Base-by-base conservation (phyloP, 1,140 invertebrate species). In the Hylaeus anthracinus region DNA sequence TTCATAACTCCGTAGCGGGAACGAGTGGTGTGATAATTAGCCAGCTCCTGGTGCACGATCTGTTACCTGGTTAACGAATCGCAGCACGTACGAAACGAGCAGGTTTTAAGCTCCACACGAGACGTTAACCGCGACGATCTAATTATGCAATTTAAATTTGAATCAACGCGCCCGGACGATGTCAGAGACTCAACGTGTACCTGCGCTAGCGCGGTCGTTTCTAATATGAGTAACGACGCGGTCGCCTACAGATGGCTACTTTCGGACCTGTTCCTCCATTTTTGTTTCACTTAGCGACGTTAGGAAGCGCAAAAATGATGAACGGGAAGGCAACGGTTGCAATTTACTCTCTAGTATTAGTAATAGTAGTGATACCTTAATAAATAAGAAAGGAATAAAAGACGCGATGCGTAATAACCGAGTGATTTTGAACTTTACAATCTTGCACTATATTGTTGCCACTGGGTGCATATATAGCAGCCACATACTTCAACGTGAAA, bases 81-180 rank as follows among this genome's bases (percentile, higher is more conserved):
- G 74, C 71, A 48, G 81, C 80, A 79, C 75, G 79, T 75, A 79
- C 15, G 60, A n/a, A 53, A 55, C 56, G 72, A 64, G 56, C 76
- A 70, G 67, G 74, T 72, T 84, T 81, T 75, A 84, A 84, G 71
- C 78, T 74, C 71, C 69, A 76, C 65, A 66, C 55, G 82, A 76
- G 72, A 78, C 63, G 67, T 67, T 84, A 82, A 87, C 75, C 75
- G 71, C 73, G 78, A 26, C 64, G 61, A 84, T 88, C 84, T 79
- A 88, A 88, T 88, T 88, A 88, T 82, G 83, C 70, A 81, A 88
- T 88, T 88, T 77, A 88, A 86, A 88, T 88, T 84, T 88, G 78
- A 86, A 88, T 86, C 76, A 72, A 78, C 71, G 74, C 72, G 75
- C 61, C 14, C 60, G 41, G 39, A 53, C 10, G 39, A 60, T 43